phyloP scores from a whole-genome alignment of 1,140 invertebrate genomes.

The Bicyclus anynana region DNA sequence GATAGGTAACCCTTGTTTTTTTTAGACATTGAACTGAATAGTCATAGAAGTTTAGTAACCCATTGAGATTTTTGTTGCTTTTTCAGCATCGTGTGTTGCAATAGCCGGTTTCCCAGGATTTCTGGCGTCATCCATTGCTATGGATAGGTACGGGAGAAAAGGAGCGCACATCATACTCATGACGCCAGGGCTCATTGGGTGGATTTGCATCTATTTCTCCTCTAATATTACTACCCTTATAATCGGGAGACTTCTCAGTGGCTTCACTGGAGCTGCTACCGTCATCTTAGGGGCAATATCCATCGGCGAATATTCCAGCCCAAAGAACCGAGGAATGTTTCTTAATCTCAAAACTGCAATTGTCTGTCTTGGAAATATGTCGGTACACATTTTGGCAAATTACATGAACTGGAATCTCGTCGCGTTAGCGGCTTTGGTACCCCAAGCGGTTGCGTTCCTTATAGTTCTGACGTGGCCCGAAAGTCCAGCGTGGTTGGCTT shows the following conservation, averaged over 20 bases:
- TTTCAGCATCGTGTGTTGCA: constrained; percentile 52
- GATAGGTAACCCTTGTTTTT: too few relatives aligned
- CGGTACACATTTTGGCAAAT: constrained; percentile 43
- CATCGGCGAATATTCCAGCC: constrained; percentile 57
- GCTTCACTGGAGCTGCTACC: constrained; percentile 42
- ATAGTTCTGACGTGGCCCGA: constrained; percentile 55
- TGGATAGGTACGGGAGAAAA: constrained; percentile 49
- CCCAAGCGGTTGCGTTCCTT: constrained; percentile 30
- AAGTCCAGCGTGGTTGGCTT: constrained; percentile 54
- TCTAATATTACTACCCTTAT: constrained; percentile 35
- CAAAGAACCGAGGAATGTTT: constrained; percentile 53
- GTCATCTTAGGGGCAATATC: constrained; percentile 54
- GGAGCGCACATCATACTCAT: constrained; percentile 37
- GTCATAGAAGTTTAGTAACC: neutral
- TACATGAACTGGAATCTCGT: constrained; percentile 48
- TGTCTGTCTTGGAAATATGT: constrained; percentile 44
- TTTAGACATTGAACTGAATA: too few relatives aligned
- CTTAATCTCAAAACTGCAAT: constrained; percentile 56
- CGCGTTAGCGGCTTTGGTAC: constrained; percentile 39
- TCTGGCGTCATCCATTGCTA: constrained; percentile 41
- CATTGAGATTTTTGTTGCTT: neutral
- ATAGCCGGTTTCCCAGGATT: constrained; percentile 47
- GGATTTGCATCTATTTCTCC: constrained; percentile 49
- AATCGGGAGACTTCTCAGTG: constrained; percentile 42
- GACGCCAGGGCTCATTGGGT: constrained; percentile 44